Evolutionary conservation across 2,888 invertebrate genomes (phyloP), one percentile per base, ranked within the genome.

Genomic region (Heliconius hortense): DNA sequence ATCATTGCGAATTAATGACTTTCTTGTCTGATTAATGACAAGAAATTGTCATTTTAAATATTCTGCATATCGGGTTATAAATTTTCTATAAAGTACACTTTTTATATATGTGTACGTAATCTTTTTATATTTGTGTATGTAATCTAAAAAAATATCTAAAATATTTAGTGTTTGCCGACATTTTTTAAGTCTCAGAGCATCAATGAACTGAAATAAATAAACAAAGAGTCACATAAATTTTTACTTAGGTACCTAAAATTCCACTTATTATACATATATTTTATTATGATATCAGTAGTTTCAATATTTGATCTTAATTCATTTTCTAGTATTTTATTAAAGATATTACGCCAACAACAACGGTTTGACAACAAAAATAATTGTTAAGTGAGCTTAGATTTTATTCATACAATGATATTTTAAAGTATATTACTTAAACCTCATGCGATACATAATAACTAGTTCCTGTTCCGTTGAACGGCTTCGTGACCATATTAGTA

Each of bases 401-500:
- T 48, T 60, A 60, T 60, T 60, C 62, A 62, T 24, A 60, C 60
- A 73, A 68, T 56, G 53, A 73, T 64, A 68, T 71, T 73, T 75
- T 39, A 70, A 74, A 70, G 39, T 39, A 69, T 76, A 59, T 73
- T 60, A 72, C 75, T 66, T 77, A 77, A 64, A 73, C 63, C 78
- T 79, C 79, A 79, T 68, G 77, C 76, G 78, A 79, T 80, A 81
- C 79, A 80, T 79, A 80, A 80, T 80, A 80, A 80, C 79, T 80
- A 80, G 81, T 81, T 81, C 80, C 81, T 81, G 81, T 86, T 84
- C 85, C 85, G 84, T 85, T 88, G 85, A 85, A 85, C 83, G 80
- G 82, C 82, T 86, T 86, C 87, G 88, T 88, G 89, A 87, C 87
- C 85, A 85, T 86, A 82, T 82, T 81, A 77, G 76, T 75, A 77